Percentiles rank a stretch among this genome's conserved stretches.
Conservation (phyloP, 1,140 invertebrate genomes). For the Muscidifurax raptorellus region DNA sequence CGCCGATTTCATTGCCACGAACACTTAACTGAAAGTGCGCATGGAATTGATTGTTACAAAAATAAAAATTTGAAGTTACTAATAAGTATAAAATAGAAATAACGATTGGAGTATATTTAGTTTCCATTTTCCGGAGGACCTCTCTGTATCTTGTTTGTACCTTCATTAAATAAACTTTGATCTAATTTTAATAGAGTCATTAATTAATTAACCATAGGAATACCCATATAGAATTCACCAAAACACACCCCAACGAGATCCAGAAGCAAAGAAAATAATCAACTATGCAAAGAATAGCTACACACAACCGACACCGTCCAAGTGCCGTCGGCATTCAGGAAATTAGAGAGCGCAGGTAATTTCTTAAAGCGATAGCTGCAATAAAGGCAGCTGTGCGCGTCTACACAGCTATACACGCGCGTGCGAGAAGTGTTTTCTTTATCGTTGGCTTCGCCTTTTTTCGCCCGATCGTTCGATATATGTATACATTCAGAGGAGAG, state of each 20-base stretch:
- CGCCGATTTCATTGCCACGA: slow-evolving; percentile 29
- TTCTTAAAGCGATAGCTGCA: slow-evolving; percentile 1
- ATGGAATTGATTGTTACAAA: not conserved
- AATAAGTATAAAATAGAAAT: too few species aligned
- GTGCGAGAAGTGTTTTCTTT: slow-evolving; percentile 9
- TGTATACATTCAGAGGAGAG: not conserved
- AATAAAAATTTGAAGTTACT: too few species aligned
- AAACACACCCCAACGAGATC: too few species aligned
- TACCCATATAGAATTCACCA: too few species aligned
- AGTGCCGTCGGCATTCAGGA: not conserved
- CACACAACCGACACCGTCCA: too few species aligned
- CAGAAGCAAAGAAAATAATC: too few species aligned
- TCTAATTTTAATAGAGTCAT: too few species aligned
- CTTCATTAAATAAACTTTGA: too few species aligned
- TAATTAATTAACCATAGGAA: too few species aligned
- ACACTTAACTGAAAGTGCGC: not conserved
- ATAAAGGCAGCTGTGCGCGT: slow-evolving; percentile 5
- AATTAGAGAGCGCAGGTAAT: slow-evolving; percentile 18
- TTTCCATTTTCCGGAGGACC: too few species aligned
- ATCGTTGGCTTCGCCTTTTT: not conserved
- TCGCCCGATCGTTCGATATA: slow-evolving; percentile 8
- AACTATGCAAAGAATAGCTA: not conserved
- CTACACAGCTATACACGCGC: not conserved
- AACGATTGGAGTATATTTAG: too few species aligned
- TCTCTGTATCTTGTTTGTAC: too few species aligned